A percentile compares a stretch with the other conserved stretches of the same genome.
phyloP scores from a whole-genome alignment of 2,113 vertebrate species.

The Strix aluco region DNA sequence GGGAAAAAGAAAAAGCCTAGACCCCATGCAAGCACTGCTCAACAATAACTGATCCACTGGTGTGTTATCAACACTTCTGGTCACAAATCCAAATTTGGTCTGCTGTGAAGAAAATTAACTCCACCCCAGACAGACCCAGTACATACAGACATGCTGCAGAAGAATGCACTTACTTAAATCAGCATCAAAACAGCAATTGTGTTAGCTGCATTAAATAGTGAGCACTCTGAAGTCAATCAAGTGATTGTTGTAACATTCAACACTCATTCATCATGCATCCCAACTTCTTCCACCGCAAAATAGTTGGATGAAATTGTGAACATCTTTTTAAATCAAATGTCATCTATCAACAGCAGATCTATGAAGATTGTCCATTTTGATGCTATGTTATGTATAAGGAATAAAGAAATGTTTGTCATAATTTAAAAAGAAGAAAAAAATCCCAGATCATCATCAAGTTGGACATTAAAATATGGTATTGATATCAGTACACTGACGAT shows the following conservation, averaged over 20 bases:
- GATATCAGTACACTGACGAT: not conserved
- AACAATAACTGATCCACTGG: not conserved
- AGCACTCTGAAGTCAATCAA: not conserved
- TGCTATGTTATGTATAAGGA: not conserved
- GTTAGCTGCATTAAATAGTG: not conserved
- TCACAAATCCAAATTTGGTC: not conserved
- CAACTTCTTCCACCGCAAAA: not conserved
- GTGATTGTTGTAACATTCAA: not conserved
- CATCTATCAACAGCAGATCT: not conserved
- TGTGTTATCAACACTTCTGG: not conserved
- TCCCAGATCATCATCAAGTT: rapidly evolving
- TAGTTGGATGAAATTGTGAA: not conserved
- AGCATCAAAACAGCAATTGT: not conserved
- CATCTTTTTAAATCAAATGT: not conserved
- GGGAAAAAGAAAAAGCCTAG: not conserved
- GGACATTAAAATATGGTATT: not conserved
- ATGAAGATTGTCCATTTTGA: not conserved
- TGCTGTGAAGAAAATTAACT: not conserved
- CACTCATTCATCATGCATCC: not conserved
- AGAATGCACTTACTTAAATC: not conserved
- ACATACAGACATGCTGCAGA: not conserved
- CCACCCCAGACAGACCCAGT: not conserved
- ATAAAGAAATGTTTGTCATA: not conserved
- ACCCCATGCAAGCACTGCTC: not conserved
- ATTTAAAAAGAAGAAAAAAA: not conserved